Conservation (phyloP, 2,113 vertebrate species). For the Heteronetta atricapilla region DNA sequence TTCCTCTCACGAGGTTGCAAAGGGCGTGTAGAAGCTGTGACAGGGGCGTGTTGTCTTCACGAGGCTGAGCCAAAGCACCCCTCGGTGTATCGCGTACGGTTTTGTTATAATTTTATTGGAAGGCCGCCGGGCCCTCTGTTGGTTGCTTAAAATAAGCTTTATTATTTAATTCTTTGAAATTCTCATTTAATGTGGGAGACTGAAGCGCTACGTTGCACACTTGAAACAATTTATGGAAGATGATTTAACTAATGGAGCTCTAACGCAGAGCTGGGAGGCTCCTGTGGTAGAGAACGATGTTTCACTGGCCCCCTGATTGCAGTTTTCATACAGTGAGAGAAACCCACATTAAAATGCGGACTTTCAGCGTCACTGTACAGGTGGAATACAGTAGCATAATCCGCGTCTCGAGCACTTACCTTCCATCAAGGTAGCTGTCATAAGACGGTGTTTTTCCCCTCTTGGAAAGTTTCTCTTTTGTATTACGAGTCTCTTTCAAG, state of each 20-base stretch:
- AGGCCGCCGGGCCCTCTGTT: constrained; percentile 1
- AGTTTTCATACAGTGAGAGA: constrained; percentile 55
- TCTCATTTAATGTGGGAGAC: constrained; percentile 34
- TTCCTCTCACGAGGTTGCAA: background rate
- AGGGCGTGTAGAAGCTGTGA: background rate
- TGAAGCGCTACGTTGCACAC: background rate
- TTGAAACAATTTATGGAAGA: background rate
- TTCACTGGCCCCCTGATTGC: constrained; percentile 23
- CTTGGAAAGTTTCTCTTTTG: constrained; percentile 4
- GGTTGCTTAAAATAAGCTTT: constrained; percentile 60
- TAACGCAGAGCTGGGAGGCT: background rate
- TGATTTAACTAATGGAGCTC: constrained; percentile 27
- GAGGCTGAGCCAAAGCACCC: constrained; percentile 40
- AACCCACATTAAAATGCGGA: constrained; percentile 14
- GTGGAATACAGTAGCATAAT: background rate
- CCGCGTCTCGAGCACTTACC: background rate
- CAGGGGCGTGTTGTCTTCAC: background rate
- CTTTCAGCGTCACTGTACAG: constrained; percentile 20
- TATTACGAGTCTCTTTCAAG: background rate
- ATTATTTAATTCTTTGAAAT: constrained; percentile 34
- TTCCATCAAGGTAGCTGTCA: background rate
- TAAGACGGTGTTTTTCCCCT: background rate
- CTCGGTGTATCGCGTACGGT: background rate
- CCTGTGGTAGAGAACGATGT: background rate
- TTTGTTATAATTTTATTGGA: constrained; percentile 26